Base-by-base conservation (phyloP, 2,797 vertebrate genomes). In the Pipistrellus kuhlii region DNA sequence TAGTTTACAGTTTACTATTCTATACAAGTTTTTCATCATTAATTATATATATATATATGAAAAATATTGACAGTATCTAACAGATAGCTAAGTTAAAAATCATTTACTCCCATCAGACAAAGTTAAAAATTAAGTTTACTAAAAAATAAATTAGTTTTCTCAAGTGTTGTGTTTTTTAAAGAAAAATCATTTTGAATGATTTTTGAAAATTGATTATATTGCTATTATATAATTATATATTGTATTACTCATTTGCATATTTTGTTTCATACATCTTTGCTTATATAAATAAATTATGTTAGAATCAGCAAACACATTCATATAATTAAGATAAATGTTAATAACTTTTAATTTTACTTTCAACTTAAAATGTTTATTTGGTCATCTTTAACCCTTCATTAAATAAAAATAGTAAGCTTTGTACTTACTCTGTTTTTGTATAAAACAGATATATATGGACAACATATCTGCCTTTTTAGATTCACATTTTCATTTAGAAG, bases 401-500 rank as follows among this genome's bases (percentile, higher is more conserved):
- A 68, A 68, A 35, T 85, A 53, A 75, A 83, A 51, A 15, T 69
- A 57, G 41, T 83, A 64, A 73, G n/a, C 38, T 55, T 85, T 85
- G 48, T 57, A 30, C 8, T 68, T 41, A 23, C 23, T 41, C 32
- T 62, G 21, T 62, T 51, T 64, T 53, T 59, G 5, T 59, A 38
- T 38, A 72, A 62, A 81, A 48, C 18, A 55, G 20, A 59, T 12
- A 15, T 11, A 44, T 14, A 55, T 55, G n/a, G 20, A 35, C 7
- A 48, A 66, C 87, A 51, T 35, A 44, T 75, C 69, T 72, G 59
- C 62, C 48, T 88, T 86, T 62, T 23, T 2, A 30, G 23, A 81
- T 5, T 87, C 88, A 18, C 18, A 32, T 73, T 90, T 91, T 90
- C 81, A n/a, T 88, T 76, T 81, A 84, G 20, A 92, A 93, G 93